Base-by-base conservation (phyloP, 2,113 vertebrate species). In the Phycodurus eques region DNA sequence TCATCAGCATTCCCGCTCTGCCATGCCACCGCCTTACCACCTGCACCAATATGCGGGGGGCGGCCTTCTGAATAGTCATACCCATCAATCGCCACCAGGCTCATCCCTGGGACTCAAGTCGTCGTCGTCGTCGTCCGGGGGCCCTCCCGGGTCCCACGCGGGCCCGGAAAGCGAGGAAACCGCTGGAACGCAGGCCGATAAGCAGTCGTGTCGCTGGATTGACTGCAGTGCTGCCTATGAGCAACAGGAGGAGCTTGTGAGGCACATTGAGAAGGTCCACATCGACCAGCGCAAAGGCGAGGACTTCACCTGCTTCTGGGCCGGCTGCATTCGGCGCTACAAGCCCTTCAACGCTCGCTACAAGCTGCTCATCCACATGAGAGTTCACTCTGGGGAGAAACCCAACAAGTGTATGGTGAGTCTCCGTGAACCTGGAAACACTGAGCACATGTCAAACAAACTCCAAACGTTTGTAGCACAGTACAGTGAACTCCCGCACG, bases 361-460 rank as follows among this genome's bases (percentile, higher is more conserved):
- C 93, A 99, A 99, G 91, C 94, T 99, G 88, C 95, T 99, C 85
- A 99, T 99, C 90, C 98, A 99, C 88, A 99, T 99, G 97, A 95
- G 97, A 76, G 98, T 99, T 83, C 98, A 99, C 91, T 99, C 98
- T 0, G 98, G 98, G 65, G 98, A 99, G 90, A 99, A 99, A 89
- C 98, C 98, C 64, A 99, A 99, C 94, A 99, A 98, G 87, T 99
- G 98, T 64, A 99, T 99, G 98, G 98, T 99, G 90, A 98, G 97
- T 96, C 76, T 44, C 43, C 42, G 67, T 19, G 66, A 77, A 59
- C 35, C 60, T 72, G 33, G 53, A 42, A 47, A 44, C 49, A 44
- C 49, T 39, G 42, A 17, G 14, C 67, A 67, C 19, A 33, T 27
- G 14, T 20, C 35, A 56, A 75, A 67, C 14, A 31, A 9, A 70